Evolutionary conservation across 2,797 vertebrate genomes (phyloP), one percentile per base, ranked within the genome.

Genomic region (Lagorchestes hirsutus): DNA sequence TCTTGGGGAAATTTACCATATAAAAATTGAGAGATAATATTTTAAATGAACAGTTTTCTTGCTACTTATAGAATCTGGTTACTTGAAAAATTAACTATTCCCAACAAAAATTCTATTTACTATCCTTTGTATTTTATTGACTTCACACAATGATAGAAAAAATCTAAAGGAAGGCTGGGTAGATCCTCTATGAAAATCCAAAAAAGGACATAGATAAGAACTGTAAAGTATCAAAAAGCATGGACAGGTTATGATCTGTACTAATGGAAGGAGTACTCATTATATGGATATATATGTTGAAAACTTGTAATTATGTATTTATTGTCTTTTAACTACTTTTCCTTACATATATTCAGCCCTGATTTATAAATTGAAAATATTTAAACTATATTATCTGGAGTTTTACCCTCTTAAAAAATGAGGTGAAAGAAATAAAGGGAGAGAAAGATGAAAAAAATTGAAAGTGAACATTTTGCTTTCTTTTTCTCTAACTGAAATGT

Each of bases 21-120:
- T 58, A 92, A 54, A 56, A 59, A 54, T 4, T 34, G 40, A 1
- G 82, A 1, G 82, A 93, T 29, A 92, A 91, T 62, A 93, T 6
- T n/a, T 29, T 92, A 54, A 59, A 52, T 11, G 91, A 27, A 34
- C 94, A 94, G 94, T 92, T 90, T 90, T 54, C n/a, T 40, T 34
- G 67, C 16, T 5, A 90, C 1, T n/a, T 93, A 50, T 67, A 96
- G 40, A 91, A 93, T 29, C 40, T 10, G 8, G 50, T 22, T 93
- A 12, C 55, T 96, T 95, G 46, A 28, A 93, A 92, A 95, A 87
- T 82, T 14, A 67, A n/a, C 82, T 94, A 54, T 5, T n/a, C 1
- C 8, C 24, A 29, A 52, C 22, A 54, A 57, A 22, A 91, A 50
- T 90, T 94, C 56, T 55, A 16, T 22, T 91, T 93, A 40, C 10